phyloP scores from a whole-genome alignment of 2,113 vertebrate genomes.

The Glaucidium brasilianum region DNA sequence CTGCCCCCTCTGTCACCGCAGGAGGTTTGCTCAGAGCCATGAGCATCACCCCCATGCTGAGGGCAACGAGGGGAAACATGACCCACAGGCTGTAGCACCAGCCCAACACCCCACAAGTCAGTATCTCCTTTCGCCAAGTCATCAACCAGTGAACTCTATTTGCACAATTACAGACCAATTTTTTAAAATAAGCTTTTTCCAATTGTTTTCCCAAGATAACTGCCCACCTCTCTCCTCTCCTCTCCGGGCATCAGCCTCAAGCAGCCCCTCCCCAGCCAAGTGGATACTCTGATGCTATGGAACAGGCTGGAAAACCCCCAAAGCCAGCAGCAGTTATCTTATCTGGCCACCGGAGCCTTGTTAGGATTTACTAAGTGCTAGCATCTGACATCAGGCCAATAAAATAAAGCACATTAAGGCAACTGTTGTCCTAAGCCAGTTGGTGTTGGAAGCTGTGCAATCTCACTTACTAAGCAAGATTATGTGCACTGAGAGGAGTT shows the following conservation, averaged over 20 bases:
- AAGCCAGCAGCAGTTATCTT: background rate
- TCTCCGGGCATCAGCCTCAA: background rate
- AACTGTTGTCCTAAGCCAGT: background rate
- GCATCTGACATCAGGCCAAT: background rate
- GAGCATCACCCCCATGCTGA: fast-evolving
- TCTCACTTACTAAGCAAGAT: background rate
- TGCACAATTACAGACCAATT: background rate
- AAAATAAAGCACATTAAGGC: background rate
- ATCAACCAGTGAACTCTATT: background rate
- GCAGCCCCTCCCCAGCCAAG: background rate
- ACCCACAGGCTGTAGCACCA: background rate
- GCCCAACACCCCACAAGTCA: background rate
- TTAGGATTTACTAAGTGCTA: background rate
- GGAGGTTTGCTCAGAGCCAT: no score
- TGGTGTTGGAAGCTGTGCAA: background rate
- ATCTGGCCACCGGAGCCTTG: background rate
- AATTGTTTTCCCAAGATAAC: background rate
- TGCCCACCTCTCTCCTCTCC: background rate
- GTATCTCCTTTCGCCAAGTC: background rate
- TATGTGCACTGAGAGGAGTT: background rate
- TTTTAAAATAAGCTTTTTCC: background rate
- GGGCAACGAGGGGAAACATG: fast-evolving
- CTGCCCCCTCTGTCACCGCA: background rate
- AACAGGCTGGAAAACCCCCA: background rate
- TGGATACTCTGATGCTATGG: background rate